These are phyloP conservation scores for Ostrea edulis DNA, from an alignment of 1,140 invertebrate species.

Conservation along the genomic window DNA sequence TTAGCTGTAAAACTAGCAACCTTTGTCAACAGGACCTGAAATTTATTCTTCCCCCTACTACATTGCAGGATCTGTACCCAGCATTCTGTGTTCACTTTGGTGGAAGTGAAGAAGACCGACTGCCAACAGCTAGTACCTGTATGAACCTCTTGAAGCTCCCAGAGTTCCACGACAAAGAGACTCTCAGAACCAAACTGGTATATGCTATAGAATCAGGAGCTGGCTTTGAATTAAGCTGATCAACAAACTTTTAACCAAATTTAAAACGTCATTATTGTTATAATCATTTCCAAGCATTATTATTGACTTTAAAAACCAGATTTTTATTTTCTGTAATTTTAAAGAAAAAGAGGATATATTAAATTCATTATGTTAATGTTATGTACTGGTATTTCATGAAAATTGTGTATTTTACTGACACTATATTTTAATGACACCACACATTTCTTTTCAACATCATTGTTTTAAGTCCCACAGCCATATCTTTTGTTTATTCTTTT, in stretches of 20 bases:
- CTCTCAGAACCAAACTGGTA: slow-evolving; percentile 90
- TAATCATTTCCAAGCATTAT: not conserved
- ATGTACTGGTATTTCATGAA: too few relatives aligned
- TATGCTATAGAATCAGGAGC: slow-evolving; percentile 96
- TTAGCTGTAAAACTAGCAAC: not conserved
- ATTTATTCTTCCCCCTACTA: not conserved
- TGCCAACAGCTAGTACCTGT: slow-evolving; percentile 97
- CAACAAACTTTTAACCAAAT: not conserved
- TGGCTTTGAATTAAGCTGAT: slow-evolving; percentile 93
- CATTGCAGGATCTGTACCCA: slow-evolving; percentile 91
- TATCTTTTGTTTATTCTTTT: too few relatives aligned
- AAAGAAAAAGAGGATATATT: too few relatives aligned
- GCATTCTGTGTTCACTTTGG: slow-evolving; percentile 96
- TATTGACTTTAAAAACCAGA: not conserved
- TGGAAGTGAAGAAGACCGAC: slow-evolving; percentile 88
- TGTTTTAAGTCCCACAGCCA: too few relatives aligned
- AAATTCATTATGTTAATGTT: too few relatives aligned
- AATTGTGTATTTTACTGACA: too few relatives aligned
- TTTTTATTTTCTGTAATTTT: not conserved
- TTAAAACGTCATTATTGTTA: not conserved
- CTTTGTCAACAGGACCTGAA: not conserved
- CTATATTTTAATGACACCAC: too few relatives aligned
- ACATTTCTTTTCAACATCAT: too few relatives aligned
- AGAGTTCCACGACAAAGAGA: slow-evolving; percentile 89
- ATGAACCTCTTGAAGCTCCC: slow-evolving; percentile 98